A percentile compares a stretch with the other conserved stretches of the same genome.
Evolutionary conservation across 1,140 invertebrate genomes (phyloP).

Genomic region (Gonatopus flavifemur): DNA sequence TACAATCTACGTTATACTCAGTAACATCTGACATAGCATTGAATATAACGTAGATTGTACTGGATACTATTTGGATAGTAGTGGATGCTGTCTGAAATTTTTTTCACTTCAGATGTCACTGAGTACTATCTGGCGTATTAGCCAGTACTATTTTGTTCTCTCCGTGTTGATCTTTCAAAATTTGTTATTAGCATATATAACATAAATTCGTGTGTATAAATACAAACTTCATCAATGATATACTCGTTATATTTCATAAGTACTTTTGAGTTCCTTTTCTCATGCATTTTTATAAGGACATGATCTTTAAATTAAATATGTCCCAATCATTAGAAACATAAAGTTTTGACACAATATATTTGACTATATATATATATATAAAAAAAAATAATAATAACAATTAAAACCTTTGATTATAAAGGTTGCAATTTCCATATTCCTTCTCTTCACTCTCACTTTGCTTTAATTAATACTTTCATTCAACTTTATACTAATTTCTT

Average conservation of each 20-base stretch:
- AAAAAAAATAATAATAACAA: slow-evolving; percentile 3
- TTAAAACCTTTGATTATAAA: slow-evolving; percentile 13
- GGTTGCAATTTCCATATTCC: slow-evolving; percentile 1
- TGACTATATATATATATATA: background rate
- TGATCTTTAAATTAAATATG: background rate
- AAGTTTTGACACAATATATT: background rate
- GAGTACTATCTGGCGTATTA: no score
- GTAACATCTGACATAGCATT: no score
- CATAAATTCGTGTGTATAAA: slow-evolving; percentile 15
- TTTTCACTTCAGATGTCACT: no score
- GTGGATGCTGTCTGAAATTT: no score
- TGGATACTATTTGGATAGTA: no score
- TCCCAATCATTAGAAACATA: background rate
- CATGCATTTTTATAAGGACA: background rate
- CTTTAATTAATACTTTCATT: slow-evolving; percentile 53
- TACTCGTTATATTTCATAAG: background rate
- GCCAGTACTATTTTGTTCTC: no score
- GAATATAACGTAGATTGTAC: no score
- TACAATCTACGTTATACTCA: no score
- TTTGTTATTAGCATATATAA: no score
- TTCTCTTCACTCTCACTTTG: slow-evolving; percentile 13
- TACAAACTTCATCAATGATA: background rate
- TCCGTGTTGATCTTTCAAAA: no score
- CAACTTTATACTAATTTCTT: slow-evolving; percentile 34
- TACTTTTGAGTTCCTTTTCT: background rate